Percentiles rank a stretch among this genome's conserved stretches.
Conservation (phyloP, 1,140 invertebrate genomes). For the Brachionus koreanus region DNA sequence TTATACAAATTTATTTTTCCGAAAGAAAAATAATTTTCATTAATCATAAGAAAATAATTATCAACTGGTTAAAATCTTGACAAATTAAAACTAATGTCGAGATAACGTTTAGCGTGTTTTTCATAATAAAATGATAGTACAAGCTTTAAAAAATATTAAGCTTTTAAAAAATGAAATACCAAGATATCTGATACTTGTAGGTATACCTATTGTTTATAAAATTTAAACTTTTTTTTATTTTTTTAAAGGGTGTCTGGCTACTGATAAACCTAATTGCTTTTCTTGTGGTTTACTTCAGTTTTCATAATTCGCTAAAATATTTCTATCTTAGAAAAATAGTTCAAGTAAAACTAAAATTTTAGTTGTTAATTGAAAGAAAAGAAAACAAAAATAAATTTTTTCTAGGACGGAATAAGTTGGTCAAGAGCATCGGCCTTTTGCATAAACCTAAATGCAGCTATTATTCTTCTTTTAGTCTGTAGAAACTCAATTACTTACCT, state of each 20-base stretch:
- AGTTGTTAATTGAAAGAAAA: background rate
- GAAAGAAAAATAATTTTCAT: background rate
- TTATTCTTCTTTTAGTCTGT: constrained; percentile 57
- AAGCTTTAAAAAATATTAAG: constrained; percentile 11
- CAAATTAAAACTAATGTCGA: background rate
- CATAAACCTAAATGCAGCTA: constrained; percentile 55
- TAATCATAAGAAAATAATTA: background rate
- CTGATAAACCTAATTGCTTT: constrained; percentile 23
- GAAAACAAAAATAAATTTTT: background rate
- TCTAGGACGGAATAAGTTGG: constrained; percentile 22
- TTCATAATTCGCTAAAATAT: constrained; percentile 9
- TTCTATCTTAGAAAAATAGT: constrained; percentile 37
- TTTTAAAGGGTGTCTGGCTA: constrained; percentile 11
- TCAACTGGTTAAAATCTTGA: background rate
- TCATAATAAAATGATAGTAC: background rate
- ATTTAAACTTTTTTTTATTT: background rate
- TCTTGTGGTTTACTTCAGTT: background rate
- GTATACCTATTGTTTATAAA: background rate
- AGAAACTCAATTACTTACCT: constrained; percentile 54
- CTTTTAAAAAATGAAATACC: constrained; percentile 36
- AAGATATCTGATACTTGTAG: constrained; percentile 29
- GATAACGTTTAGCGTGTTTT: background rate
- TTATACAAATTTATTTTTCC: background rate
- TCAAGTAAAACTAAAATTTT: background rate
- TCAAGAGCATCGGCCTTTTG: constrained; percentile 55